A percentile compares a stretch with the other conserved stretches of the same genome.
Conservation (phyloP, 1,140 invertebrate genomes). For the Scylla paramamosain region DNA sequence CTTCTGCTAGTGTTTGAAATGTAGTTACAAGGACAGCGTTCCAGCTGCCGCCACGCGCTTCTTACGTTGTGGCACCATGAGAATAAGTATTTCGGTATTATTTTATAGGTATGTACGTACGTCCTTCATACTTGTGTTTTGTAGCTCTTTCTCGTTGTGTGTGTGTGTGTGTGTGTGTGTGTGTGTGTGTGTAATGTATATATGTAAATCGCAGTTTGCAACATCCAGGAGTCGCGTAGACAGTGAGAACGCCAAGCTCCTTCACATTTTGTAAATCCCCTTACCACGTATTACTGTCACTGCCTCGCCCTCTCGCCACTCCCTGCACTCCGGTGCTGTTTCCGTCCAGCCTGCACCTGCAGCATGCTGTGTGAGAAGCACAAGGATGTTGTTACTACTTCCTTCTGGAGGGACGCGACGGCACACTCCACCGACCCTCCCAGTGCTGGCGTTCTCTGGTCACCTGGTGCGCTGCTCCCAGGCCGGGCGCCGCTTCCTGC, state of each 20-base stretch:
- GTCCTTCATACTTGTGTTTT: no score
- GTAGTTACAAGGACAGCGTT: no score
- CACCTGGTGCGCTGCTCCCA: neutral
- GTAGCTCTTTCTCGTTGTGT: no score
- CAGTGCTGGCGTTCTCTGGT: neutral
- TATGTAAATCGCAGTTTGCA: neutral
- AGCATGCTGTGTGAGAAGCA: neutral
- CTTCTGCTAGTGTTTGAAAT: no score
- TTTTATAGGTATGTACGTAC: no score
- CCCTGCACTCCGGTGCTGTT: neutral
- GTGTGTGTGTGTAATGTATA: no score
- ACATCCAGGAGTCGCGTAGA: neutral
- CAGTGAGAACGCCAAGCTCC: neutral
- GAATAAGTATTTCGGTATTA: no score
- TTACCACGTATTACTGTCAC: neutral
- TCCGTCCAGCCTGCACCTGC: neutral
- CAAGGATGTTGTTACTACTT: neutral
- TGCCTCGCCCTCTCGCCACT: neutral
- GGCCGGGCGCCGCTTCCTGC: no score
- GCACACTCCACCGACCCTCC: neutral
- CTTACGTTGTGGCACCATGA: no score
- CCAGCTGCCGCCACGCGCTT: no score
- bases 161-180: no score
- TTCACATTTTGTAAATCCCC: neutral
- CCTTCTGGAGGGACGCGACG: neutral